Evolutionary conservation across 2,888 invertebrate species (phyloP).

Genomic region (Diarsia brunnea): DNA sequence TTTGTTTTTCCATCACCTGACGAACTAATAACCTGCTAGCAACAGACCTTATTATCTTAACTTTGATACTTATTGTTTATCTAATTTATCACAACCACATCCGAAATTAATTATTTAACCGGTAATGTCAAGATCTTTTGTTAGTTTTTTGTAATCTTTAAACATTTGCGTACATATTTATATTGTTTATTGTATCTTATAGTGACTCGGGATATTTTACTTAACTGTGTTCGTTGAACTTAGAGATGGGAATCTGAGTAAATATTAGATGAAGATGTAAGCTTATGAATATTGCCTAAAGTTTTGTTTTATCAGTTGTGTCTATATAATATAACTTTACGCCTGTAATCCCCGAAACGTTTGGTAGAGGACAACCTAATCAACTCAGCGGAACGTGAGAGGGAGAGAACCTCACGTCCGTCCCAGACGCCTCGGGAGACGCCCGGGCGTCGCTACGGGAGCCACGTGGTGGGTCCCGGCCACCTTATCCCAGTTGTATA

Average conservation of each 20-base stretch:
- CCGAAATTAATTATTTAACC: constrained; percentile 16
- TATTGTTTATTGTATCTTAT: constrained; percentile 24
- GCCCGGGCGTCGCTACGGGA: too few species aligned
- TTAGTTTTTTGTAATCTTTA: constrained; percentile 29
- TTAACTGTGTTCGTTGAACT: constrained; percentile 34
- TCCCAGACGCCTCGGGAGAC: too few species aligned
- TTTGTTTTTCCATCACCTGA: background rate
- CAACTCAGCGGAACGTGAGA: too few species aligned
- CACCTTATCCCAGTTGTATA: too few species aligned
- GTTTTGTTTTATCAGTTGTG: constrained; percentile 3
- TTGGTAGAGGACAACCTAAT: too few species aligned
- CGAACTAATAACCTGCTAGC: background rate
- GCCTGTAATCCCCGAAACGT: too few species aligned
- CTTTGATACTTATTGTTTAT: constrained; percentile 9
- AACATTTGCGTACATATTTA: constrained; percentile 28
- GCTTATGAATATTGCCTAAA: constrained; percentile 2
- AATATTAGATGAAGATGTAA: background rate
- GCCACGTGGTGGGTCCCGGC: too few species aligned
- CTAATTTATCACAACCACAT: constrained; percentile 16
- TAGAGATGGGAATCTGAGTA: constrained; percentile 10
- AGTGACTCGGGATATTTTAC: background rate
- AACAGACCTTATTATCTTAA: background rate
- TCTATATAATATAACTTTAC: too few species aligned
- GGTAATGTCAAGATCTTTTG: constrained; percentile 18
- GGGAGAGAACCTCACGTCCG: too few species aligned